Percentiles rank a stretch among this genome's conserved stretches.
These are phyloP conservation scores for Lysandra coridon DNA, from an alignment of 2,888 invertebrate genomes.

Conservation along the genomic window DNA sequence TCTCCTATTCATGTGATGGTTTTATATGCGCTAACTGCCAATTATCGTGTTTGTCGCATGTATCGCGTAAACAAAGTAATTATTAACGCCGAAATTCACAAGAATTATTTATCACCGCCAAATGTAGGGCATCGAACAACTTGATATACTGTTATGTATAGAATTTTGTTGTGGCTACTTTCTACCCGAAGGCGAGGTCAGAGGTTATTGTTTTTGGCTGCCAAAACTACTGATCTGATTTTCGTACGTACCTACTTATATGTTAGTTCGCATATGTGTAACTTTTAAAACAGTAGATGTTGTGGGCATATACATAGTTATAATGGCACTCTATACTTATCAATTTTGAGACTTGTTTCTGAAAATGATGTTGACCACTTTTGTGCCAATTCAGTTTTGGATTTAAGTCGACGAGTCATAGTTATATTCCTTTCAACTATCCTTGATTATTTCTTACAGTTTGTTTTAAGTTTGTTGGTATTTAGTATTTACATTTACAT, in stretches of 20 bases:
- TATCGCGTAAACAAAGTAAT: neutral
- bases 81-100: constrained; percentile 5
- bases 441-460: no score
- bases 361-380: no score
- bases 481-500: no score
- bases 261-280: neutral
- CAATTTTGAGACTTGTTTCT: no score
- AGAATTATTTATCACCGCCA: constrained; percentile 1
- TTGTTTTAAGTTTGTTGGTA: no score
- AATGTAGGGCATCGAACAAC: neutral
- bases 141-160: neutral
- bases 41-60: neutral
- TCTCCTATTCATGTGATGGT: neutral
- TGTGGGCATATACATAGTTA: neutral
- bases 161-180: neutral
- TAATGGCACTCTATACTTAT: no score
- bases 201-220: neutral
- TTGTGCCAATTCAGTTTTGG: no score
- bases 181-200: neutral
- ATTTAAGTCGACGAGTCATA: no score
- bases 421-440: no score
- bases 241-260: neutral
- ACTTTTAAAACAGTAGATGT: neutral
- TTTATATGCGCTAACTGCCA: neutral
- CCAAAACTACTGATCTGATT: neutral